Evolutionary conservation across 2,113 vertebrate species (phyloP).

Genomic region (Calyptommatus sinebrachiatus): DNA sequence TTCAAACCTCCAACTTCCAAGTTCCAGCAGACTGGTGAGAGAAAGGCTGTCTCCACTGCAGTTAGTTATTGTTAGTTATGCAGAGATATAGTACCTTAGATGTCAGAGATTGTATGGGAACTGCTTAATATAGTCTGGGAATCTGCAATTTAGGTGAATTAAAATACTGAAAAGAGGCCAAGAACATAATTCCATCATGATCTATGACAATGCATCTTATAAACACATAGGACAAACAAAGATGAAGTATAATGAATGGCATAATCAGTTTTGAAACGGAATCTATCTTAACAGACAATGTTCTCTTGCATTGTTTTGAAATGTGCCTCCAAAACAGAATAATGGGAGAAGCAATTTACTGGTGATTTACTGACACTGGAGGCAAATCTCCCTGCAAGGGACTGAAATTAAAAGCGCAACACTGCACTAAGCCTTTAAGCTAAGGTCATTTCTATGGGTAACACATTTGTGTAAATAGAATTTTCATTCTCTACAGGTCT

Average conservation of each 20-base stretch:
- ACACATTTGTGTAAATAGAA: background rate
- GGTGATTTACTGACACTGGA: constrained; percentile 51
- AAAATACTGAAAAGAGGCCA: constrained; percentile 29
- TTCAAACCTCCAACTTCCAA: background rate
- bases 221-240: constrained; percentile 55
- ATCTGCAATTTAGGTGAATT: constrained; percentile 14
- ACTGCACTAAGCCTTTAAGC: background rate
- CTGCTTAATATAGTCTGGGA: constrained; percentile 47
- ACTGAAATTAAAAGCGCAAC: constrained; percentile 17
- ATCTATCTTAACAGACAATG: constrained; percentile 57
- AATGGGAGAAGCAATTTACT: constrained; percentile 53
- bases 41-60: background rate
- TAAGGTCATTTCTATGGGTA: background rate
- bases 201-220: constrained; percentile 48
- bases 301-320: constrained; percentile 62
- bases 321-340: constrained; percentile 53
- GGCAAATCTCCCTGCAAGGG: background rate
- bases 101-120: constrained; percentile 2
- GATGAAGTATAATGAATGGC: constrained; percentile 53
- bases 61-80: background rate
- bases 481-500: background rate
- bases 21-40: background rate
- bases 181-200: constrained; percentile 51
- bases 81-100: background rate
- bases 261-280: constrained; percentile 60